Conservation (phyloP, 2,888 invertebrate genomes). For the Drosophila diplacantha region DNA sequence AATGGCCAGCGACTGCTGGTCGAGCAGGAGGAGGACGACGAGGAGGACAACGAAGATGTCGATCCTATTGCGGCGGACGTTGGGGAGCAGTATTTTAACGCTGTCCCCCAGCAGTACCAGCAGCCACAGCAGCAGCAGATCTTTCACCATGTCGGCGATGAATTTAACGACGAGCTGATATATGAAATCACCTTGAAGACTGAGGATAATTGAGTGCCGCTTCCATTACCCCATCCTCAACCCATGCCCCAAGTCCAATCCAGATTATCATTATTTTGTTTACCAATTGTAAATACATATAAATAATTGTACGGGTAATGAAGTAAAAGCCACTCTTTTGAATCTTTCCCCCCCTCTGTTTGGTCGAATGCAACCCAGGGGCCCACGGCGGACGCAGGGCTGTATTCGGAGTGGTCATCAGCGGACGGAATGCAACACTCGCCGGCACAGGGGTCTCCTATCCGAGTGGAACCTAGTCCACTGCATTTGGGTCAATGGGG, state of each 20-base stretch:
- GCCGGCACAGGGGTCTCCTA: neutral
- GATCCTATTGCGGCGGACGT: neutral
- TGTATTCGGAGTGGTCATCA: constrained; percentile 45
- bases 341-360: constrained; percentile 8
- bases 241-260: neutral
- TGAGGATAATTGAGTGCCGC: constrained; percentile 54
- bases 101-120: constrained; percentile 22
- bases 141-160: constrained; percentile 25
- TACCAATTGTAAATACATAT: constrained; percentile 26
- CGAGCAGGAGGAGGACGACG: constrained; percentile 24
- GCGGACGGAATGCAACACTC: constrained; percentile 10
- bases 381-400: constrained; percentile 30
- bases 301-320: neutral
- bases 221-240: neutral
- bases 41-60: neutral
- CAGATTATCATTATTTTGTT: neutral
- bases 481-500: neutral
- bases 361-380: constrained; percentile 56
- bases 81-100: constrained; percentile 38
- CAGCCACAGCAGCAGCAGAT: constrained; percentile 10
- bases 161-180: constrained; percentile 54
- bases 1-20: constrained; percentile 40
- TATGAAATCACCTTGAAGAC: constrained; percentile 64
- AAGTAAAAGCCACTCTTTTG: neutral
- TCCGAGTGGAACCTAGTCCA: neutral